These are phyloP conservation scores for Dicyrtoma fusca DNA, from an alignment of 2,888 invertebrate genomes.

Conservation along the genomic window DNA sequence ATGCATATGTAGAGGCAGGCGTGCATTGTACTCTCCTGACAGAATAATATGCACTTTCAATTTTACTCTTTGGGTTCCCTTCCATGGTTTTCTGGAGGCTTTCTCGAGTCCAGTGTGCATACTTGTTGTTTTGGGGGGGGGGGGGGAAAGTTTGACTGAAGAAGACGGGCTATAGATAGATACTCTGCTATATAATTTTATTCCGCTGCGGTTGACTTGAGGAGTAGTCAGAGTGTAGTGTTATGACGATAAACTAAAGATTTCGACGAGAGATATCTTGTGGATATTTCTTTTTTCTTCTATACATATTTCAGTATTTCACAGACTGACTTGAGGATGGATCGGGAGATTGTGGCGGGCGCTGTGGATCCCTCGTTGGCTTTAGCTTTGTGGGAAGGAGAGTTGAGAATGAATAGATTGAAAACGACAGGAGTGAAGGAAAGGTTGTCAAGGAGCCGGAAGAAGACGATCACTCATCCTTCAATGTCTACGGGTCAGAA, in stretches of 20 bases:
- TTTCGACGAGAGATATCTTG: constrained; percentile 17
- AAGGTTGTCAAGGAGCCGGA: constrained; percentile 28
- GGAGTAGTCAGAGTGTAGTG: not conserved
- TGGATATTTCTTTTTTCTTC: not conserved
- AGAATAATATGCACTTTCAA: no score
- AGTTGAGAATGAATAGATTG: constrained; percentile 20
- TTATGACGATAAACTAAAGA: constrained; percentile 11
- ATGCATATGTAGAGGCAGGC: no score
- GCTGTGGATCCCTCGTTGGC: not conserved
- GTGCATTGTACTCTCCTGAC: no score
- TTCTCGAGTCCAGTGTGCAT: no score
- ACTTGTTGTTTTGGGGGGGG: not conserved
- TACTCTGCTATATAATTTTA: not conserved
- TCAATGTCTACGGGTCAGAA: constrained; percentile 20
- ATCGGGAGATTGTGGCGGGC: not conserved
- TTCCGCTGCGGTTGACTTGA: not conserved
- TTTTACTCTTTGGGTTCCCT: no score
- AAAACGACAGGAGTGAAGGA: constrained; percentile 23
- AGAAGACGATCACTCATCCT: constrained; percentile 17
- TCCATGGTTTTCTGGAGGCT: not conserved
- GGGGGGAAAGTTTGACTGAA: not conserved
- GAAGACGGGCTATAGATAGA: not conserved
- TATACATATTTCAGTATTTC: not conserved
- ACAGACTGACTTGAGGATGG: not conserved
- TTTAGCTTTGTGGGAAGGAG: no score